Base-by-base conservation (phyloP, 1,140 invertebrate species). In the Pemphigus obesinymphae region DNA sequence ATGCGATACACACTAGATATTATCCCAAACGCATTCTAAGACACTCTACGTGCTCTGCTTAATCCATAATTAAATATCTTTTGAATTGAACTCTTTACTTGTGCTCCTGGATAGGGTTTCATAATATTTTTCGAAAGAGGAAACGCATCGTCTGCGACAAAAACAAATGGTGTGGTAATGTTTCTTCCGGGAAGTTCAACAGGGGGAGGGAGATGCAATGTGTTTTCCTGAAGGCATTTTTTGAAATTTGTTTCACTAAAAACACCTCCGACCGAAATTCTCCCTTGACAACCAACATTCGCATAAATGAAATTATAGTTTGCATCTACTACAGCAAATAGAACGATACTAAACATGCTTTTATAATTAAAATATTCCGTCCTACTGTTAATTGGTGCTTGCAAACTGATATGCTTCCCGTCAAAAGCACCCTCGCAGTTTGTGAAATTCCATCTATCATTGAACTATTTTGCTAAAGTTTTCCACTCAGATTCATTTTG, bases 11-110 rank as follows among this genome's bases (percentile, higher is more conserved):
- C 85, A 31, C 85, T 84, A 6, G 86, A 83, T 63, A 90, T 83
- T 75, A 90, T 89, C 29, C 89, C 89, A 85, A 90, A 90, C 4
- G 86, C 86, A 85, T 89, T 90, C 86, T 90, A 89, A 11, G 89
- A 86, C n/a, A 88, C 85, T 83, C 86, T 85, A 20, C 87, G 83
- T 37, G 86, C 85, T 82, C 86, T 83, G 34, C 85, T 88, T 31
- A 88, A 61, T n/a, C 85, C 80, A 83, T 88, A 86, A 82, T 88
- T 88, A 83, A 86, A 88, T 81, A 87, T 84, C 73, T 85, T 84
- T 86, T 87, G 66, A 81, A 82, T 83, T 50, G 84, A 82, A 40
- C 83, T 85, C 84, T 68, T 88, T 88, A 48, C 88, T 84, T 89
- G 86, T 26, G 86, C 85, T 63, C 86, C 87, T 48, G 86, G 84